These are phyloP conservation scores for Vidua macroura DNA, from an alignment of 2,113 vertebrate species.

Conservation along the genomic window DNA sequence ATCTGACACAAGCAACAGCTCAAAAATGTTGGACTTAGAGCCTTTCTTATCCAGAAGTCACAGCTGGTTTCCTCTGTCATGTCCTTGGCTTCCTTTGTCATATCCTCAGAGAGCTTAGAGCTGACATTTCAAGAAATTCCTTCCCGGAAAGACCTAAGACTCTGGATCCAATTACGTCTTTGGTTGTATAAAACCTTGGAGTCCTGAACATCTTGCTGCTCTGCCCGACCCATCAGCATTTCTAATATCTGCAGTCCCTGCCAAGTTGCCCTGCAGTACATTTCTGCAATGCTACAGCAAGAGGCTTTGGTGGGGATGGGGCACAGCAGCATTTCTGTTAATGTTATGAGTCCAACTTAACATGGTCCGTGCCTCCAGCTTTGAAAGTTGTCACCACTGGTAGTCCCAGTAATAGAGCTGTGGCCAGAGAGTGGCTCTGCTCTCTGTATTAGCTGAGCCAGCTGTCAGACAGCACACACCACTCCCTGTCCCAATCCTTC, in stretches of 20 bases:
- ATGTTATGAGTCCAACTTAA: not conserved
- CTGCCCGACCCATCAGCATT: not conserved
- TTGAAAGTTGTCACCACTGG: not conserved
- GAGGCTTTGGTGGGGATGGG: not conserved
- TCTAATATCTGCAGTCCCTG: not conserved
- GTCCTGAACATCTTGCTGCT: not conserved
- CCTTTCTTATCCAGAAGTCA: constrained; percentile 62
- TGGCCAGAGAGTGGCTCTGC: not conserved
- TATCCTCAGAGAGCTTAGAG: constrained; percentile 43
- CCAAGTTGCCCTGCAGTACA: not conserved
- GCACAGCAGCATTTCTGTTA: not conserved
- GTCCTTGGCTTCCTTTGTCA: constrained; percentile 63
- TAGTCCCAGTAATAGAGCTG: constrained; percentile 4
- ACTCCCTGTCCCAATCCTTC: not conserved
- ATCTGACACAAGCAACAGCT: constrained; percentile 55
- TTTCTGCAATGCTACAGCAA: not conserved
- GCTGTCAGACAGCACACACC: not conserved
- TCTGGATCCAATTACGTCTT: constrained; percentile 51
- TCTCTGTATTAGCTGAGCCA: not conserved
- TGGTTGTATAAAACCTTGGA: constrained; percentile 13
- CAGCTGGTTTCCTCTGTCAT: constrained; percentile 64
- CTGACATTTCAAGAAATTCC: constrained; percentile 56
- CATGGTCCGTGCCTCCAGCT: not conserved
- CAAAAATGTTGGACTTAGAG: constrained; percentile 46
- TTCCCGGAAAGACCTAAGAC: constrained; percentile 41